Evolutionary conservation across 1,140 invertebrate species (phyloP).

Genomic region (Bombus superbus): DNA sequence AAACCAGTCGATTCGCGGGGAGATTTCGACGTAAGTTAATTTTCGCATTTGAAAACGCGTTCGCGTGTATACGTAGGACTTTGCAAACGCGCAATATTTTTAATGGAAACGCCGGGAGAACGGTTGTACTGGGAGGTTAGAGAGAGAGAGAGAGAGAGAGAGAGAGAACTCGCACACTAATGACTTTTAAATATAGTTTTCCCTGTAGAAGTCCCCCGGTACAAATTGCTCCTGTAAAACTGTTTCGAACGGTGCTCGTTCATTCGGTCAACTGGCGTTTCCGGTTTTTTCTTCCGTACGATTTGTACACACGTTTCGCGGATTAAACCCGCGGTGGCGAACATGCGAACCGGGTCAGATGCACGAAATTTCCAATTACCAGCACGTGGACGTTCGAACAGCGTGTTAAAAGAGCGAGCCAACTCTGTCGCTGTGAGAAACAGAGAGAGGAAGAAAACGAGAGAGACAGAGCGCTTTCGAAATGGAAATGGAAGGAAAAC

Average conservation of each 20-base stretch:
- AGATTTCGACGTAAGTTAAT: not conserved
- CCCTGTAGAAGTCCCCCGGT: not conserved
- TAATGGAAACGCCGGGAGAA: slow-evolving; percentile 14
- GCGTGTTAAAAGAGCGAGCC: slow-evolving; percentile 33
- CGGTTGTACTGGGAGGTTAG: not conserved
- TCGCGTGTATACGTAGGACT: not conserved
- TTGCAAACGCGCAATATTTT: not conserved
- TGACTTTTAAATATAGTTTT: slow-evolving; percentile 48
- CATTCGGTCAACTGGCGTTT: slow-evolving; percentile 39
- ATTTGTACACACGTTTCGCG: slow-evolving; percentile 34
- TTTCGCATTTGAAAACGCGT: not conserved
- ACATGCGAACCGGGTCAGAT: slow-evolving; percentile 47
- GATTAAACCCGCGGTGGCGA: slow-evolving; percentile 49
- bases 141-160: too few species aligned
- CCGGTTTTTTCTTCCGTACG: slow-evolving; percentile 41
- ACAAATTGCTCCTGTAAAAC: slow-evolving; percentile 47
- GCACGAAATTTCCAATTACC: slow-evolving; percentile 61
- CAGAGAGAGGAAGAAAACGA: slow-evolving; percentile 10
- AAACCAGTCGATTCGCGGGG: not conserved
- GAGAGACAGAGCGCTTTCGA: slow-evolving; percentile 6
- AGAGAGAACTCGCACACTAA: slow-evolving; percentile 15
- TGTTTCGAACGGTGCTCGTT: slow-evolving; percentile 30
- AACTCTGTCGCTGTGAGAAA: not conserved
- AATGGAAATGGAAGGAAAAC: slow-evolving; percentile 61
- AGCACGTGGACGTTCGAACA: slow-evolving; percentile 31